phyloP scores from a whole-genome alignment of 2,888 invertebrate species.

The Polia nebulosa region DNA sequence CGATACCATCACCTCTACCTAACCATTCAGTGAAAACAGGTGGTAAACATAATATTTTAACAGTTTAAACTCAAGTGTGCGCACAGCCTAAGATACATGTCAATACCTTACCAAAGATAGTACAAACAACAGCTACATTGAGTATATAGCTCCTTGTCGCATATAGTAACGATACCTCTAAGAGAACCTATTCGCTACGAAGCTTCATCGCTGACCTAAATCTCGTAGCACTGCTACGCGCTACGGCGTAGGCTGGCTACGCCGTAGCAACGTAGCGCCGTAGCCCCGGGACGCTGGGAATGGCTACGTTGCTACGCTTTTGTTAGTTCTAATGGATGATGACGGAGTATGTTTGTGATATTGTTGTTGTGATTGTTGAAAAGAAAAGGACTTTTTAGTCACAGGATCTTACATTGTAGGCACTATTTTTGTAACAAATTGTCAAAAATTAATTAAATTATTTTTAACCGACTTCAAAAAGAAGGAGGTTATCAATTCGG shows the following conservation, averaged over 20 bases:
- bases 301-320: slow-evolving; percentile 38
- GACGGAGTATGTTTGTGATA: slow-evolving; percentile 11
- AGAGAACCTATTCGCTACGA: slow-evolving; percentile 10
- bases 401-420: too few relatives aligned
- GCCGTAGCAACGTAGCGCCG: slow-evolving; percentile 56
- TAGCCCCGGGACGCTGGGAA: slow-evolving; percentile 36
- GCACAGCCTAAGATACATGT: background rate
- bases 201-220: slow-evolving; percentile 55
- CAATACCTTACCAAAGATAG: slow-evolving; percentile 1
- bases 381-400: background rate
- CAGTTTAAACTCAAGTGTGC: background rate
- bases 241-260: slow-evolving; percentile 54
- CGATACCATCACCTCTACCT: too few relatives aligned
- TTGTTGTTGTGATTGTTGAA: background rate
- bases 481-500: too few relatives aligned
- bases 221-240: slow-evolving; percentile 44
- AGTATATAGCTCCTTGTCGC: slow-evolving; percentile 24
- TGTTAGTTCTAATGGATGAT: slow-evolving; percentile 18
- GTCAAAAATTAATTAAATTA: too few relatives aligned
- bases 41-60: too few relatives aligned
- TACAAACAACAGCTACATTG: slow-evolving; percentile 7
- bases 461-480: too few relatives aligned
- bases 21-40: too few relatives aligned
- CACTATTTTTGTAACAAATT: background rate
- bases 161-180: slow-evolving; percentile 17